A percentile compares a stretch with the other conserved stretches of the same genome.
phyloP scores from a whole-genome alignment of 1,140 invertebrate genomes.

The Eumeta japonica region DNA sequence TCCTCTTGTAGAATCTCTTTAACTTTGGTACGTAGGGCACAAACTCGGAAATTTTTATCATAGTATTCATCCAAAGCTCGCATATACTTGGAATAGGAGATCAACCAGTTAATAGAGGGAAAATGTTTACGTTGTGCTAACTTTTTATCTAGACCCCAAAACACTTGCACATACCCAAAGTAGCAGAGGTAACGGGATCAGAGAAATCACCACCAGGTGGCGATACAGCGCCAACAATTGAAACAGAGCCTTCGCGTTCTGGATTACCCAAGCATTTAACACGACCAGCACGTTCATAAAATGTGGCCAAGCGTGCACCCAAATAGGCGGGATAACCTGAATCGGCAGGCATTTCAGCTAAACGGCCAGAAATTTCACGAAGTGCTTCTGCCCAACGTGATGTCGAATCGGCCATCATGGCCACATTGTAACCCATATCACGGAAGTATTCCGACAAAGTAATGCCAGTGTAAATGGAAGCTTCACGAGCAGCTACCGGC shows the following conservation, averaged over 20 bases:
- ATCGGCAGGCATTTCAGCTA: constrained; percentile 99
- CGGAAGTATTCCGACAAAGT: constrained; percentile 94
- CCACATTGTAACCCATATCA: constrained; percentile 98
- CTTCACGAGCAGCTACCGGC: constrained; percentile 98
- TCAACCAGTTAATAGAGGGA: constrained; percentile 99
- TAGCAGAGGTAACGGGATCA: constrained; percentile 98
- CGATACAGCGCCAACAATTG: constrained; percentile 99
- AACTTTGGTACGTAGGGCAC: constrained; percentile 85
- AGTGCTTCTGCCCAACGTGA: constrained; percentile 99
- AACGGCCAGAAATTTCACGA: constrained; percentile 99
- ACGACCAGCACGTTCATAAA: constrained; percentile 98
- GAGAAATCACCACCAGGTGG: constrained; percentile 99
- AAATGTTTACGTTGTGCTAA: constrained; percentile 99
- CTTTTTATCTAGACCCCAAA: constrained; percentile 99
- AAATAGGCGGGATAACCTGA: constrained; percentile 99
- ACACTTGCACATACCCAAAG: constrained; percentile 99
- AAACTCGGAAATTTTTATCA: constrained; percentile 98
- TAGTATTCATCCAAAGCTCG: constrained; percentile 98
- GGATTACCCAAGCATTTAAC: constrained; percentile 98
- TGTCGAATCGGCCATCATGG: constrained; percentile 99
- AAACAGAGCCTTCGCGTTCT: constrained; percentile 93
- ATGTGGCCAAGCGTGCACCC: constrained; percentile 95
- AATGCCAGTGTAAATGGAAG: constrained; percentile 97
- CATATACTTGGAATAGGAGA: constrained; percentile 99
- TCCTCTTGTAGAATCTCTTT: constrained; percentile 99